Evolutionary conservation across 1,140 invertebrate species (phyloP).

Genomic region (Magallana ariakensis): DNA sequence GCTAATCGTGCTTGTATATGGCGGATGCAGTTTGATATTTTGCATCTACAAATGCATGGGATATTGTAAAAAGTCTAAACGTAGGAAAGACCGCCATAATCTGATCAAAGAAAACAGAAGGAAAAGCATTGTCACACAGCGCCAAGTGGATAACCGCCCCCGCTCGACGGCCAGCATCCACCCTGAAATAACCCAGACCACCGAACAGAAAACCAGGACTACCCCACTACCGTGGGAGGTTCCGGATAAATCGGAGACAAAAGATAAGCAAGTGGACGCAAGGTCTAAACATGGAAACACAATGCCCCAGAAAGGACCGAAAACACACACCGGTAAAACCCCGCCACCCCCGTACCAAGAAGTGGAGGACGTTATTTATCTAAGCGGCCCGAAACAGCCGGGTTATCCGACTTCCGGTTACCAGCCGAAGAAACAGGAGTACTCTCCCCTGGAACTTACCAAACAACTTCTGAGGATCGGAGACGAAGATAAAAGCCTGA

Average conservation of each 20-base stretch:
- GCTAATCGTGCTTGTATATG: slow-evolving; percentile 67
- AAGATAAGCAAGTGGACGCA: not conserved
- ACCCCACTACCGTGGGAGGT: slow-evolving; percentile 20
- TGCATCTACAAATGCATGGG: slow-evolving; percentile 66
- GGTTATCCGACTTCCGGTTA: not conserved
- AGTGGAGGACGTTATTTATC: not conserved
- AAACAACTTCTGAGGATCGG: slow-evolving; percentile 23
- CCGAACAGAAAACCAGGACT: not conserved
- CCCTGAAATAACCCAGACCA: not conserved
- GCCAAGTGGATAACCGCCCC: not conserved
- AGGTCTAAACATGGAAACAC: not conserved
- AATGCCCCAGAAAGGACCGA: not conserved
- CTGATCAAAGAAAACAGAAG: not conserved
- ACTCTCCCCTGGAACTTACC: not conserved
- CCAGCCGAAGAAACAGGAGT: slow-evolving; percentile 5
- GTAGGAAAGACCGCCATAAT: slow-evolving; percentile 22
- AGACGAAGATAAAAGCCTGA: not conserved
- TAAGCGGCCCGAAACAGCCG: slow-evolving; percentile 16
- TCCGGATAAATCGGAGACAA: not conserved
- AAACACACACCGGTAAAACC: not conserved
- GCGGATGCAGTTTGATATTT: slow-evolving; percentile 67
- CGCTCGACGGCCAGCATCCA: not conserved
- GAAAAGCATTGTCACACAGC: not conserved
- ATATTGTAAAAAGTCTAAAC: slow-evolving; percentile 58
- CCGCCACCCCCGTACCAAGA: slow-evolving; percentile 30